Percentiles rank a stretch among this genome's conserved stretches.
phyloP scores from a whole-genome alignment of 1,140 invertebrate species.

The Rhopalosiphum maidis region DNA sequence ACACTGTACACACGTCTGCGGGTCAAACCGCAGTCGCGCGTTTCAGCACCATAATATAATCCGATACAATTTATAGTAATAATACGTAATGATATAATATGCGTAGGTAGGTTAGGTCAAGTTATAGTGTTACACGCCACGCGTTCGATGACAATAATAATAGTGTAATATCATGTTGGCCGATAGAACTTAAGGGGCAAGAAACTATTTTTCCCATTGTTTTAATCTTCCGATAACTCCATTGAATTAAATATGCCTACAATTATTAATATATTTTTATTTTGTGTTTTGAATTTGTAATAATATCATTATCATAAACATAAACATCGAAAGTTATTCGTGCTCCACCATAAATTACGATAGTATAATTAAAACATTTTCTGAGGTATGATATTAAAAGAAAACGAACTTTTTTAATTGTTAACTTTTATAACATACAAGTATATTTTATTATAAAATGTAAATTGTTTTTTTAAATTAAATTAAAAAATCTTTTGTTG shows the following conservation, averaged over 20 bases:
- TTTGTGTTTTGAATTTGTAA: background rate
- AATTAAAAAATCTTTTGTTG: background rate
- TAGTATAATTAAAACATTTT: background rate
- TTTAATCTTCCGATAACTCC: background rate
- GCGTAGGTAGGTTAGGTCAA: background rate
- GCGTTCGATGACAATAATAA: background rate
- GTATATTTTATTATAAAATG: background rate
- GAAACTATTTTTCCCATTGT: background rate
- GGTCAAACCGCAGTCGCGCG: background rate
- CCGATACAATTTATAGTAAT: conserved; percentile 1
- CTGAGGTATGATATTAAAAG: background rate
- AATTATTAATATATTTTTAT: background rate
- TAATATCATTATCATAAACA: background rate
- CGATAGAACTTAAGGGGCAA: too few species aligned
- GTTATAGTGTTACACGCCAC: background rate
- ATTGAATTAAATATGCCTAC: background rate
- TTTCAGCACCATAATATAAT: background rate
- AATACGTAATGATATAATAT: background rate
- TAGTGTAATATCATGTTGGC: background rate
- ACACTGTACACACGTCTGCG: background rate
- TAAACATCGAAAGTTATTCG: background rate
- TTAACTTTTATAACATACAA: background rate
- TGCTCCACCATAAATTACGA: background rate
- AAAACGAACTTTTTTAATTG: background rate
- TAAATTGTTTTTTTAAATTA: background rate